These are phyloP conservation scores for Dryas iulia DNA, from an alignment of 1,140 invertebrate species.

Conservation along the genomic window DNA sequence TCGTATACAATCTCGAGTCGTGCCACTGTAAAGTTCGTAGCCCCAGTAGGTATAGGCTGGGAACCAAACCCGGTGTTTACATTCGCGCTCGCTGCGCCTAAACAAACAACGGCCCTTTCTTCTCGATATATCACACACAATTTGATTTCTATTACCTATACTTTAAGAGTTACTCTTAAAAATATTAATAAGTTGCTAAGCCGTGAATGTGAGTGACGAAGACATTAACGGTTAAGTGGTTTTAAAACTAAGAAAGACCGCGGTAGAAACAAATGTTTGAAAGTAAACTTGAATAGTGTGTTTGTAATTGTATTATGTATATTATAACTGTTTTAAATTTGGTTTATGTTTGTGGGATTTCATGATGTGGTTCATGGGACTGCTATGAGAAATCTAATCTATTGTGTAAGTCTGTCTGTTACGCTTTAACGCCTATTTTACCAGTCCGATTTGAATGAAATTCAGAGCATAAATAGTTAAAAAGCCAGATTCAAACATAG, in stretches of 20 bases:
- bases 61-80: constrained; percentile 49
- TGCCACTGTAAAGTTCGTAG: constrained; percentile 39
- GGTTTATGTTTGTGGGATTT: not conserved
- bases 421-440: too few relatives aligned
- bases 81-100: constrained; percentile 39
- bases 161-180: not conserved
- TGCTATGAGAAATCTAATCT: too few relatives aligned
- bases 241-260: constrained; percentile 1
- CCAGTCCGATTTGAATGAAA: too few relatives aligned
- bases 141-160: not conserved
- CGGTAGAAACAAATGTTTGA: not conserved
- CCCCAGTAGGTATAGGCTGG: constrained; percentile 41
- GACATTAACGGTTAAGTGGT: constrained; percentile 12
- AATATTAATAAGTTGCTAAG: not conserved
- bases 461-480: too few relatives aligned
- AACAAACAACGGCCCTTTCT: constrained; percentile 48
- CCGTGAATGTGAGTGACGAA: not conserved
- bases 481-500: too few relatives aligned
- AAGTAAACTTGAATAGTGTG: not conserved
- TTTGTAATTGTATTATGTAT: not conserved
- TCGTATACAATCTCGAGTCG: constrained; percentile 7
- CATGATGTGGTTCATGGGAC: not conserved
- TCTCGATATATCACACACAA: not conserved
- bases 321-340: not conserved
- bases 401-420: too few relatives aligned